Evolutionary conservation across 2,113 vertebrate species (phyloP), one percentile per base, ranked within the genome.

Genomic region (Mobula hypostoma): DNA sequence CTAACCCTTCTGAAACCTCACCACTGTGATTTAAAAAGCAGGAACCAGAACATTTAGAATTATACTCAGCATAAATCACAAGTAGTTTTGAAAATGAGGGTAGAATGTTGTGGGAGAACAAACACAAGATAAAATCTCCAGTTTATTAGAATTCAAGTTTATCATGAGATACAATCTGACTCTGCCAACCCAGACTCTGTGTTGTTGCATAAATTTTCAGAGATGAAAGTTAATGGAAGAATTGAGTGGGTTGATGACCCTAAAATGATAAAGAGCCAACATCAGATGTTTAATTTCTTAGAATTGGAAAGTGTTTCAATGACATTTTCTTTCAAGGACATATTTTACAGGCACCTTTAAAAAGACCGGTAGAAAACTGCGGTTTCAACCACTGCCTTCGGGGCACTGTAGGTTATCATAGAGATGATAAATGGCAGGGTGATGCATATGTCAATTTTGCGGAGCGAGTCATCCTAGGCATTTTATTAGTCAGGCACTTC

Each of bases 151-250:
- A 17, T 93, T 40, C 9, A 36, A 93, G 68, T 5, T 93, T 74
- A 93, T 74, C 91, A 12, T 93, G 21, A 74, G 12, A 56, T 76
- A 56, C 72, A 56, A 93, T 76, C 21, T 93, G 68, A 48, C 72
- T 93, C 72, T 93, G 19, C 68, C 90, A 27, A 48, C 36, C 29
- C 90, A 48, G 19, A 48, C 40, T 56, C 11, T 29, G 36, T 74
- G 56, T 93, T 56, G 91, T 93, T 76, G 91, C 1, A 29, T 93
- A 74, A 48, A 91, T 1, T 40, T 19, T 91, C 68, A 56, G 68
- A 93, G 91, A 93, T 93, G 70, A 93, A 93, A 93, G 91, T 40
- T 40, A 76, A 74, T 29, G 70, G 70, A 93, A 70, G 91, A 74
- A 93, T 17, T 74, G 91, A 93, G 91, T 93, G 70, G 91, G 68